A percentile compares a stretch with the other conserved stretches of the same genome.
Evolutionary conservation across 2,888 invertebrate genomes (phyloP).

Genomic region (Drosophila subsilvestris): DNA sequence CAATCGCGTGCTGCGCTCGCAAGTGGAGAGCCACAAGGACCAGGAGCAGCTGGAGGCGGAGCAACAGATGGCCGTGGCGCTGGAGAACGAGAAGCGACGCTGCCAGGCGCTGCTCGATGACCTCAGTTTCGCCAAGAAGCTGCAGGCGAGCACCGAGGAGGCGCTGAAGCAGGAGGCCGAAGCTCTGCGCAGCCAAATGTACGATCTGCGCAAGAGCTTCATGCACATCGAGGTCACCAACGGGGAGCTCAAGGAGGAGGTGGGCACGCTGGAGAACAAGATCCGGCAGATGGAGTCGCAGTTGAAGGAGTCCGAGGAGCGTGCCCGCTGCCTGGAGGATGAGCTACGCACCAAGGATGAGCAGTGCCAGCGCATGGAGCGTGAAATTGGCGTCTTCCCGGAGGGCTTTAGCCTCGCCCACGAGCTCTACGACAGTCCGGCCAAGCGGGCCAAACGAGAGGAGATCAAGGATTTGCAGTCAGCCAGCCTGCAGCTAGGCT

Average conservation of each 20-base stretch:
- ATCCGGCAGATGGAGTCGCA: constrained; percentile 86
- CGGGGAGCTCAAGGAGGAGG: constrained; percentile 89
- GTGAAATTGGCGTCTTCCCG: constrained; percentile 71
- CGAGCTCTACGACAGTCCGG: constrained; percentile 80
- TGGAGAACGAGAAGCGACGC: constrained; percentile 81
- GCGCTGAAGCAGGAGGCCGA: constrained; percentile 85
- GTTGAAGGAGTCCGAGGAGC: constrained; percentile 86
- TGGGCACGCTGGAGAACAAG: constrained; percentile 87
- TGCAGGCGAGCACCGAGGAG: constrained; percentile 85
- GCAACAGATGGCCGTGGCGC: constrained; percentile 82
- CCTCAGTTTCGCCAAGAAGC: constrained; percentile 84
- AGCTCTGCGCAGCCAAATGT: constrained; percentile 85
- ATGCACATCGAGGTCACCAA: constrained; percentile 88
- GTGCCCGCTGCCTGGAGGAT: constrained; percentile 86
- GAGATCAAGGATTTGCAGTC: constrained; percentile 68
- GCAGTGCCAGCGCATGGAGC: constrained; percentile 71
- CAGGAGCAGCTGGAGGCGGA: constrained; percentile 85
- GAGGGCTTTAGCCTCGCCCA: constrained; percentile 80
- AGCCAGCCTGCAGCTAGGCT: constrained; percentile 75
- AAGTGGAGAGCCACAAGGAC: constrained; percentile 85
- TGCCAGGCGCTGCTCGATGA: constrained; percentile 84
- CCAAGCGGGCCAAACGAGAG: constrained; percentile 73
- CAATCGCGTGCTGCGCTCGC: constrained; percentile 84
- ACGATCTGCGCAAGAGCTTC: constrained; percentile 86
- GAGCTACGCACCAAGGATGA: constrained; percentile 85